These are phyloP conservation scores for Scaptomyza parva DNA, from an alignment of 2,888 invertebrate species.

Conservation along the genomic window DNA sequence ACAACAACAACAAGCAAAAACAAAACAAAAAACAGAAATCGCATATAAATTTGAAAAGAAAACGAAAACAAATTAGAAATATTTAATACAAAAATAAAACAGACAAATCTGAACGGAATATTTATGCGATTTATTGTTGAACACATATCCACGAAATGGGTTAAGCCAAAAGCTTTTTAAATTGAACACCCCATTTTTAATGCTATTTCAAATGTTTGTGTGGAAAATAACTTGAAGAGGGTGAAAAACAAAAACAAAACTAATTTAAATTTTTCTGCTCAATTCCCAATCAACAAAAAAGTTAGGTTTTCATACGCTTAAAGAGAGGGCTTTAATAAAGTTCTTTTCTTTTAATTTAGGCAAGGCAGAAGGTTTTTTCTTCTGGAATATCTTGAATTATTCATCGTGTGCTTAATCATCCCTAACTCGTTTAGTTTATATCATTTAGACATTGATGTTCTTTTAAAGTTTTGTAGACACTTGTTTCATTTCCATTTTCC, in stretches of 20 bases:
- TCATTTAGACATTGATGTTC: background rate
- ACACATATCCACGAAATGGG: constrained; percentile 44
- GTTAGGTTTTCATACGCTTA: background rate
- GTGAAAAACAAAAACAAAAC: background rate
- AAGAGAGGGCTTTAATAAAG: background rate
- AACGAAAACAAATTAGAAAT: constrained; percentile 49
- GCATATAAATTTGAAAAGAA: constrained; percentile 64
- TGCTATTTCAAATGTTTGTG: constrained; percentile 13
- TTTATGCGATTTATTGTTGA: constrained; percentile 62
- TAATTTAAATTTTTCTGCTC: constrained; percentile 35
- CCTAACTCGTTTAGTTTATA: background rate
- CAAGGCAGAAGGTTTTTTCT: background rate
- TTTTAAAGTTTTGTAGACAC: background rate
- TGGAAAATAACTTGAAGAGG: constrained; percentile 16
- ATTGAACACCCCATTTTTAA: constrained; percentile 26
- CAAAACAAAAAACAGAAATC: constrained; percentile 34
- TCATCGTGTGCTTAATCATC: background rate
- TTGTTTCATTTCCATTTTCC: background rate
- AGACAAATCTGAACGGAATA: constrained; percentile 57
- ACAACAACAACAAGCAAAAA: constrained; percentile 16
- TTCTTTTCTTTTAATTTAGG: background rate
- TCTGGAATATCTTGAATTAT: background rate
- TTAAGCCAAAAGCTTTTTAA: constrained; percentile 48
- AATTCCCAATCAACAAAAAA: constrained; percentile 7
- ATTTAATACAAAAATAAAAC: constrained; percentile 22